Evolutionary conservation across 1,140 invertebrate species (phyloP), one percentile per base, ranked within the genome.

Genomic region (Lethrus apterus): DNA sequence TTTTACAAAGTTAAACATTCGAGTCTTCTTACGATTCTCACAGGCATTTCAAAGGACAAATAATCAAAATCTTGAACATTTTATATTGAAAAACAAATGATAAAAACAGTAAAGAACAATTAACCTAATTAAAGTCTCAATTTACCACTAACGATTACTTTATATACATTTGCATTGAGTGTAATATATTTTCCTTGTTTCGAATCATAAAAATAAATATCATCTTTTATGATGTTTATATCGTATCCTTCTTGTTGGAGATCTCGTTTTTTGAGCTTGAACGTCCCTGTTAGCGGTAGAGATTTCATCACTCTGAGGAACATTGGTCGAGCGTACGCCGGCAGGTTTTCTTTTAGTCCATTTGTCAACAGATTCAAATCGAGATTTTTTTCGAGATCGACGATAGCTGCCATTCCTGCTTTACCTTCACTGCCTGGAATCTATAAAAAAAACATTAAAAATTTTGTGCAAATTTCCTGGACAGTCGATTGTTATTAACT

Each of bases 321-420:
- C 1, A 96, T 58, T 1, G 94, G 94, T 32, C 84, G 70, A 0
- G 94, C 89, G 65, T 93, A 98, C 0, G 74, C 46, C 2, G 93
- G 90, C 10, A 98, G 69, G 11, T 77, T 69, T 32, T 79, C 74
- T 43, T 78, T 76, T 10, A 93, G 65, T 13, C 76, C 77, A 46
- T 72, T 66, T 1, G 72, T 71, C n/a, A 91, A 70, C 11, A 71
- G 58, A 8, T 72, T 60, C 17, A 89, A 58, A 63, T 93, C 79
- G 2, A 92, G 50, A 44, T 73, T 76, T 13, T 73, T 70, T 1
- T 80, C 67, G 2, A 78, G 74, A 64, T 93, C 89, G 2, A 88
- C 80, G 54, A 98, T 89, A 10, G 92, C 87, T 9, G 82, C 91
- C 95, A 98, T 98, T 14, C 95, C 95, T 35, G 92, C 93, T 66